These are phyloP conservation scores for Orientallactaga bullata DNA, from an alignment of 2,113 vertebrate species.

Conservation along the genomic window DNA sequence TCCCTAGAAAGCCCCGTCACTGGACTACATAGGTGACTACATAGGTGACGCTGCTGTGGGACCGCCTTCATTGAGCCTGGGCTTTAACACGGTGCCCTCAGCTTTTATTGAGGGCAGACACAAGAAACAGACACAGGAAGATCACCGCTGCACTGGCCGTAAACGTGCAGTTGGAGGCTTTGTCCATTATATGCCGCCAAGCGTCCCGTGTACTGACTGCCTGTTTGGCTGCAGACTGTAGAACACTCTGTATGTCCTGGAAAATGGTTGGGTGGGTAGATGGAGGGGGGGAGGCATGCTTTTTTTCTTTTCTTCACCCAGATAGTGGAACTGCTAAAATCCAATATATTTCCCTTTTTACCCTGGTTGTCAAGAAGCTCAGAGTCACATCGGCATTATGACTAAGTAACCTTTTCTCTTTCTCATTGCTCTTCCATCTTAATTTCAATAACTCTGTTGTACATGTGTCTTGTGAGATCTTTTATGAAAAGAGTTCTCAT, in stretches of 20 bases:
- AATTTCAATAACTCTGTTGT: constrained; percentile 50
- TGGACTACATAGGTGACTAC: background rate
- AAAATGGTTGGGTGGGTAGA: background rate
- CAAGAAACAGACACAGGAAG: constrained; percentile 44
- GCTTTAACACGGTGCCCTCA: constrained; percentile 17
- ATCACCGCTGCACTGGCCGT: background rate
- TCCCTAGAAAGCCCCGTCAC: constrained; percentile 46
- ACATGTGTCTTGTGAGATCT: constrained; percentile 54
- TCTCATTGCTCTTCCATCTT: constrained; percentile 48
- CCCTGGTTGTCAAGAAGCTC: constrained; percentile 65
- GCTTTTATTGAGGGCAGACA: constrained; percentile 71
- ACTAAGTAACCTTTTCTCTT: background rate
- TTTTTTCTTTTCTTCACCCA: background rate
- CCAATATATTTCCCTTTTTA: constrained; percentile 62
- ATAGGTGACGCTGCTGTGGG: background rate
- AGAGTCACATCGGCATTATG: background rate
- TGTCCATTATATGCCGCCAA: background rate
- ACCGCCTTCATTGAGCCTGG: constrained; percentile 48
- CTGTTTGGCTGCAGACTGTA: constrained; percentile 1
- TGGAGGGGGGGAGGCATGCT: background rate
- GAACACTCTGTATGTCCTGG: background rate
- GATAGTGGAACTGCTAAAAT: background rate
- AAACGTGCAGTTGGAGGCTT: constrained; percentile 42
- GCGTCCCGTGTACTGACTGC: constrained; percentile 4
- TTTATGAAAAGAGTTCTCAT: constrained; percentile 50